Evolutionary conservation across 2,888 invertebrate species (phyloP).

Genomic region (Invenusta paracnida): DNA sequence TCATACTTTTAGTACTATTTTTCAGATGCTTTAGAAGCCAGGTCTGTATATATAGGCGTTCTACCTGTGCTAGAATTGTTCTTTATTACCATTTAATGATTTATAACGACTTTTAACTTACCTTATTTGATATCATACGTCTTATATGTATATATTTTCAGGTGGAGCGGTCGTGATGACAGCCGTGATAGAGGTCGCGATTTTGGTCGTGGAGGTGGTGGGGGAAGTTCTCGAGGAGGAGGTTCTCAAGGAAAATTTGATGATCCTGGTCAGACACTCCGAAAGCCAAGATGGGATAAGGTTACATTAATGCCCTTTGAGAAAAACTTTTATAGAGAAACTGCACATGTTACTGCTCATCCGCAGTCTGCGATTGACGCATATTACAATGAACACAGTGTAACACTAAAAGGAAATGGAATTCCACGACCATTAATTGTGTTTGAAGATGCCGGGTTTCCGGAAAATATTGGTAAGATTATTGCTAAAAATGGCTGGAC

Average conservation of each 20-base stretch:
- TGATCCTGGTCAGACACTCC: neutral
- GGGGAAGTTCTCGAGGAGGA: neutral
- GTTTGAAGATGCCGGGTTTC: conserved; percentile 84
- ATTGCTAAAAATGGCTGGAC: conserved; percentile 54
- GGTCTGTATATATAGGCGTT: too few relatives aligned
- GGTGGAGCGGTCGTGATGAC: neutral
- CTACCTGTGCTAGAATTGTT: too few relatives aligned
- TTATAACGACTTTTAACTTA: too few relatives aligned
- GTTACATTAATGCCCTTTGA: conserved; percentile 74
- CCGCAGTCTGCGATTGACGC: neutral
- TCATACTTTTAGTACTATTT: too few relatives aligned
- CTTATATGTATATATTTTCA: too few relatives aligned
- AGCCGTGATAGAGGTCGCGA: conserved; percentile 2
- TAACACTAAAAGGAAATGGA: conserved; percentile 17
- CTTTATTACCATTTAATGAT: too few relatives aligned
- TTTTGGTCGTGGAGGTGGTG: neutral
- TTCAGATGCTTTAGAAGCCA: too few relatives aligned
- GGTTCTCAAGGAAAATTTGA: neutral
- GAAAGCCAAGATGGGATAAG: conserved; percentile 74
- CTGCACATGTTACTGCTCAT: conserved; percentile 66
- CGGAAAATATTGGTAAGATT: conserved; percentile 65
- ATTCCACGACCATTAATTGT: conserved; percentile 76
- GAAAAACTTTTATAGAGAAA: conserved; percentile 84
- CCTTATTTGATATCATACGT: too few relatives aligned
- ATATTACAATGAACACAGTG: neutral